Evolutionary conservation across 30 jellyfish, hydroid and myxozoan species (phyloP), one percentile per base, ranked within the genome.

Genomic region (Aurelia coerulea): DNA sequence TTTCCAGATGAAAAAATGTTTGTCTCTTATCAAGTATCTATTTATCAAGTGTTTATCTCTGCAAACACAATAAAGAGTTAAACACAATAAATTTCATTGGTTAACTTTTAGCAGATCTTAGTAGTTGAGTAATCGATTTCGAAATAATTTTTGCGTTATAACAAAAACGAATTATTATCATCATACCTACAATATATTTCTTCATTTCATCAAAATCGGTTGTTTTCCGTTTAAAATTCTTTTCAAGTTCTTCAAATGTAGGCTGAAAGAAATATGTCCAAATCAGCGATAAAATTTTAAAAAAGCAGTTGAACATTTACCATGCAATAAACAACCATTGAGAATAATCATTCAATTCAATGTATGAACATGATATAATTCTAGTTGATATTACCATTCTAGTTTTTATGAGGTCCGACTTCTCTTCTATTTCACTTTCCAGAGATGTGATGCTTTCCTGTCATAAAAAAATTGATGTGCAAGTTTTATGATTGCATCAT

Each of bases 191-290:
- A 35, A 88, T 80, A 68, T 77, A 80, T 50, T 88, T 88, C 81
- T 88, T 88, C 97, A 88, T 88, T 35, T 80, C 90, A 15, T 78
- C 91, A 79, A 88, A 88, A 51, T 88, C 97, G 15, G 59, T 68
- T 13, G 89, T 66, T 64, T 88, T 88, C 19, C 80, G 80, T 32
- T 42, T 67, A 53, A 71, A 88, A 19, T 70, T 31, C 62, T 63
- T 67, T 52, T 88, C 85, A 10, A 88, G 97, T 39, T 88, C 92
- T 79, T 71, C 79, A 53, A 88, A 88, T 23, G 35, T 37, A 3
- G 97, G 97, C 97, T 88, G 72, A 7, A 51, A 13, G 37, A 19
- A 51, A 37, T 19, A 63, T 62, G 51, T 39, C 8, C 51, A 39
- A 39, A 39, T 39, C 51, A 2, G 51, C 51, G 51, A 39, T 39